Percentiles rank a stretch among this genome's conserved stretches.
phyloP scores from a whole-genome alignment of 1,140 invertebrate genomes.

The Eciton burchellii region DNA sequence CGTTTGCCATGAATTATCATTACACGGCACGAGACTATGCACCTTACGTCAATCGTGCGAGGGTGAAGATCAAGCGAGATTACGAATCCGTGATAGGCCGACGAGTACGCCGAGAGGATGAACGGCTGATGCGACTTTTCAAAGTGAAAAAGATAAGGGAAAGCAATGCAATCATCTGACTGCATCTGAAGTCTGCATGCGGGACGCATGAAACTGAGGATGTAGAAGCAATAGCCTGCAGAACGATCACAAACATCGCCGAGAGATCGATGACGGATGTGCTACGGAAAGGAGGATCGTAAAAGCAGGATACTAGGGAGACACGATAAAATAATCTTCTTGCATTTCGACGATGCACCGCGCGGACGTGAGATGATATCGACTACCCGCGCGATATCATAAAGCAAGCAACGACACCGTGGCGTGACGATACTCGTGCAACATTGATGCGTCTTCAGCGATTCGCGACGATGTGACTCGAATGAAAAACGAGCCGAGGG shows the following conservation, averaged over 20 bases:
- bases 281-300: no score
- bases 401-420: constrained; percentile 19
- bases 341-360: not conserved
- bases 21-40: constrained; percentile 59
- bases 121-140: not conserved
- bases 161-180: not conserved
- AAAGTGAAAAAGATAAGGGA: constrained; percentile 30
- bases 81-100: constrained; percentile 44
- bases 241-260: not conserved
- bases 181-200: no score
- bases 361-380: not conserved
- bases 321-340: not conserved
- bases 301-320: no score
- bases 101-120: not conserved
- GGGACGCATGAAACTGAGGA: no score
- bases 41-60: constrained; percentile 47
- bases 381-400: constrained; percentile 5
- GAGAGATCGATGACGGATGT: not conserved
- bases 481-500: constrained; percentile 13
- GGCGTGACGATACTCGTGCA: constrained; percentile 11
- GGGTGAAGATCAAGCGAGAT: constrained; percentile 46
- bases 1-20: constrained; percentile 75
- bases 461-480: constrained; percentile 19
- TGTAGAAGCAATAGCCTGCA: not conserved
- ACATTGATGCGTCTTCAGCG: constrained; percentile 42